These are phyloP conservation scores for Electrophaes corylata DNA, from an alignment of 2,888 invertebrate species.

Conservation along the genomic window DNA sequence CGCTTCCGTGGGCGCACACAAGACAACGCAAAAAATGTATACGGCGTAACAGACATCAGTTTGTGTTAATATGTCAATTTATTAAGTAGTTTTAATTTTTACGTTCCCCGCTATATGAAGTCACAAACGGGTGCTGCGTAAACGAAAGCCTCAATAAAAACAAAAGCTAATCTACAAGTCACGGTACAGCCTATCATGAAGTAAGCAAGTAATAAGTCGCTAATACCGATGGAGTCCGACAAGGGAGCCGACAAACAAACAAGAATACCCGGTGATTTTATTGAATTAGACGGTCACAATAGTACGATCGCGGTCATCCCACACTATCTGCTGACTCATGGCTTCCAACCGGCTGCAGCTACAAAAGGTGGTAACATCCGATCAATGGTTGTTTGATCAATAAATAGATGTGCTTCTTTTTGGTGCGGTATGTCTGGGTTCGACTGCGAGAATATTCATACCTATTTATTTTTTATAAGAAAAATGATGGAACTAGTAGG, in stretches of 20 bases:
- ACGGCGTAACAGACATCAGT: too few relatives aligned
- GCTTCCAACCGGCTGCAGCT: constrained; percentile 63
- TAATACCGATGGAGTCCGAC: constrained; percentile 67
- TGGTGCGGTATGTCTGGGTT: constrained; percentile 37
- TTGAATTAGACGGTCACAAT: constrained; percentile 83
- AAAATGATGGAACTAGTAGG: too few relatives aligned
- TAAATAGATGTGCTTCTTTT: constrained; percentile 65
- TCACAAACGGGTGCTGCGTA: background rate
- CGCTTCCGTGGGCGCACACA: too few relatives aligned
- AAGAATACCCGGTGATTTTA: constrained; percentile 82
- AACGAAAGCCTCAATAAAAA: constrained; percentile 26
- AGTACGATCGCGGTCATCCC: constrained; percentile 57
- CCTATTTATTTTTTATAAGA: too few relatives aligned
- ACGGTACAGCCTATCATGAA: constrained; percentile 62
- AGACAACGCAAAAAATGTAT: too few relatives aligned
- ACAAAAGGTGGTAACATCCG: constrained; percentile 77
- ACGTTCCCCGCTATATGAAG: background rate
- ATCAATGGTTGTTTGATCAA: constrained; percentile 81
- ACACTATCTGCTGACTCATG: constrained; percentile 69
- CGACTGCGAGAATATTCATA: constrained; percentile 32
- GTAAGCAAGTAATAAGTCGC: constrained; percentile 54
- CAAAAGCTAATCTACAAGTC: constrained; percentile 59
- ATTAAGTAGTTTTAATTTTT: too few relatives aligned
- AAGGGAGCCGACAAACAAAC: constrained; percentile 80
- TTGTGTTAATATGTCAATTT: too few relatives aligned